Conservation (phyloP, 2,113 vertebrate genomes). For the Gallinago undulata region DNA sequence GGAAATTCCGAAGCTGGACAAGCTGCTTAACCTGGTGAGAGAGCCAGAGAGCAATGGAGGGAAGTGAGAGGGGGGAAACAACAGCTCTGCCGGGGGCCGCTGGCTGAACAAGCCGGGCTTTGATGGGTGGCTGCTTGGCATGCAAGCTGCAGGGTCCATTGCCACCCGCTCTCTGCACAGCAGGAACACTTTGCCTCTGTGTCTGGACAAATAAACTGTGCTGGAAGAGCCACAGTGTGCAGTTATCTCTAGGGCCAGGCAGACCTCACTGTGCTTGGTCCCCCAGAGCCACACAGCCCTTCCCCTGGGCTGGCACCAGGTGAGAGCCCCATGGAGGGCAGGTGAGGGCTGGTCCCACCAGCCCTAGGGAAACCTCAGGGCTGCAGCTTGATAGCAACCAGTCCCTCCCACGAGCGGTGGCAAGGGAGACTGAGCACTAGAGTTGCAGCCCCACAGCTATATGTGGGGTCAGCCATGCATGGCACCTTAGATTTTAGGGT, state of each 20-base stretch:
- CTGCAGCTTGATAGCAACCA: background rate
- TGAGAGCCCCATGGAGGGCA: background rate
- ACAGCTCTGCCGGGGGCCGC: background rate
- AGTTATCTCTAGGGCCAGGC: background rate
- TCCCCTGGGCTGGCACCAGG: background rate
- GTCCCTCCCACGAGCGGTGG: background rate
- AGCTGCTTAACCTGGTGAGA: conserved; percentile 84
- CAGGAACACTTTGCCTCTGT: background rate
- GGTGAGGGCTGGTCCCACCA: background rate
- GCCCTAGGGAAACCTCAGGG: background rate
- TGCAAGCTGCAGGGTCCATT: background rate
- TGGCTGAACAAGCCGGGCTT: background rate
- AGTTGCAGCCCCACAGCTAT: background rate
- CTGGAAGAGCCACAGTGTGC: background rate
- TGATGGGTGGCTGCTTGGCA: background rate
- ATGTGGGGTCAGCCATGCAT: background rate
- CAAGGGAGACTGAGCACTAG: background rate
- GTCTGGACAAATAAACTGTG: background rate
- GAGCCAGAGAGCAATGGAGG: conserved; percentile 41
- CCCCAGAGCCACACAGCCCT: background rate
- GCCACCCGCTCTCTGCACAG: background rate
- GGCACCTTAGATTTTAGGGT: background rate
- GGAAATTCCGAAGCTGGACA: conserved; percentile 91
- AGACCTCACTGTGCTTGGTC: rapidly evolving
- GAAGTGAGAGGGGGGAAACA: background rate